Evolutionary conservation across 2,888 invertebrate species (phyloP).

Genomic region (Caenorhabditis auriculariae): DNA sequence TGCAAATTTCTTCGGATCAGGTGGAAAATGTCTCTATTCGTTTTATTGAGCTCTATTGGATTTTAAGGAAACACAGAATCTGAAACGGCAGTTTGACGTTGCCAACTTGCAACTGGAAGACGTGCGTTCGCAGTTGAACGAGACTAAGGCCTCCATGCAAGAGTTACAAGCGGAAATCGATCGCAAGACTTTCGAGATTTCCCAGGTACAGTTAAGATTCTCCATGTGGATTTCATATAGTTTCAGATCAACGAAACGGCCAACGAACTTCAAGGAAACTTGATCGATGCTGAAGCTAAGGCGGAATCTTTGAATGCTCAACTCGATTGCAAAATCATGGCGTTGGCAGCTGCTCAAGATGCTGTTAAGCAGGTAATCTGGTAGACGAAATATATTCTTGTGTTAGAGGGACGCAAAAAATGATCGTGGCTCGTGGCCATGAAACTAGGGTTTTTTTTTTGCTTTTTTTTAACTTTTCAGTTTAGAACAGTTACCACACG

Average conservation of each 20-base stretch:
- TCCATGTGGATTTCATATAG: not conserved
- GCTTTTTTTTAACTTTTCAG: no score
- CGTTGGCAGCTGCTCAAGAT: slow-evolving; percentile 16
- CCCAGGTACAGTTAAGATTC: no score
- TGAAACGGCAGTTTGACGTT: slow-evolving; percentile 15
- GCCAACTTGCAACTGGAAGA: slow-evolving; percentile 7
- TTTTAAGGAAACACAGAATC: no score
- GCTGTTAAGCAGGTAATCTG: slow-evolving; percentile 3
- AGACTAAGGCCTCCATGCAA: slow-evolving; percentile 1
- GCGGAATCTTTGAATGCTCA: not conserved
- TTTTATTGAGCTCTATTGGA: no score
- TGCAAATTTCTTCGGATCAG: not conserved
- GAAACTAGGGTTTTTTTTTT: no score
- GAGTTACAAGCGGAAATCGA: no score
- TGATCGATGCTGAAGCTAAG: not conserved
- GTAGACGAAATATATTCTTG: no score
- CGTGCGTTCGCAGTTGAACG: slow-evolving; percentile 1
- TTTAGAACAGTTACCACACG: no score
- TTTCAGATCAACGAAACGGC: not conserved
- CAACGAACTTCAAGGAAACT: not conserved
- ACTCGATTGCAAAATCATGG: slow-evolving; percentile 6
- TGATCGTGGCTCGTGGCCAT: no score
- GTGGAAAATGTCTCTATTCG: not conserved
- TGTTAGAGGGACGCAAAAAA: no score
- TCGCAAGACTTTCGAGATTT: no score